These are phyloP conservation scores for Pseudotriccus pelzelni DNA, from an alignment of 2,797 vertebrate genomes.

Conservation along the genomic window DNA sequence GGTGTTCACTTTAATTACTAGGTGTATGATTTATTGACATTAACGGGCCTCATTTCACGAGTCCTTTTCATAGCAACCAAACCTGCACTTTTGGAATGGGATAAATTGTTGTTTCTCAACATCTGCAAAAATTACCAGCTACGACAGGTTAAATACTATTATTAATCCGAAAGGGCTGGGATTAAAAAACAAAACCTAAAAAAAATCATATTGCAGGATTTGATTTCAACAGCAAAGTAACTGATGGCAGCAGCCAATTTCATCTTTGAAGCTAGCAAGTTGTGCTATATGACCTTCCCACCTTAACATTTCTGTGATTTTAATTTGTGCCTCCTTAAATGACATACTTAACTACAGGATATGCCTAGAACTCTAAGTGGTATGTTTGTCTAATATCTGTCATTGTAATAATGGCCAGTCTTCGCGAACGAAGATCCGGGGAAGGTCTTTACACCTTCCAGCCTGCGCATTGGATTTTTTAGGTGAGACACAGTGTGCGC, in stretches of 20 bases:
- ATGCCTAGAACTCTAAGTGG: neutral
- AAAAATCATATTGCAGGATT: neutral
- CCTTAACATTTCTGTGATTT: neutral
- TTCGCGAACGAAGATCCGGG: no score
- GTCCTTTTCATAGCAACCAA: neutral
- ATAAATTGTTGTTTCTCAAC: neutral
- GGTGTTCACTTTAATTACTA: neutral
- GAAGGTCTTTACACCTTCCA: no score
- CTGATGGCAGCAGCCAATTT: neutral
- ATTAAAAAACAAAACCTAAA: neutral
- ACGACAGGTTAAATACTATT: neutral
- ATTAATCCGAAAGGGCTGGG: neutral
- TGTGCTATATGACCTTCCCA: neutral
- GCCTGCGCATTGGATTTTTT: no score
- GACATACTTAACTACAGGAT: neutral
- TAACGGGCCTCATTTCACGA: neutral
- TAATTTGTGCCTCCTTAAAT: neutral
- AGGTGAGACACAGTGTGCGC: no score
- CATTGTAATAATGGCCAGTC: no score
- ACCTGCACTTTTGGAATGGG: neutral
- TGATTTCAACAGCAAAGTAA: neutral
- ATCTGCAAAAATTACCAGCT: neutral
- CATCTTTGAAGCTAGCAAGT: neutral
- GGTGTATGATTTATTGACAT: neutral
- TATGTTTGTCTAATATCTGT: neutral